phyloP scores from a whole-genome alignment of 2,113 vertebrate genomes.

The Spermophilus dauricus region DNA sequence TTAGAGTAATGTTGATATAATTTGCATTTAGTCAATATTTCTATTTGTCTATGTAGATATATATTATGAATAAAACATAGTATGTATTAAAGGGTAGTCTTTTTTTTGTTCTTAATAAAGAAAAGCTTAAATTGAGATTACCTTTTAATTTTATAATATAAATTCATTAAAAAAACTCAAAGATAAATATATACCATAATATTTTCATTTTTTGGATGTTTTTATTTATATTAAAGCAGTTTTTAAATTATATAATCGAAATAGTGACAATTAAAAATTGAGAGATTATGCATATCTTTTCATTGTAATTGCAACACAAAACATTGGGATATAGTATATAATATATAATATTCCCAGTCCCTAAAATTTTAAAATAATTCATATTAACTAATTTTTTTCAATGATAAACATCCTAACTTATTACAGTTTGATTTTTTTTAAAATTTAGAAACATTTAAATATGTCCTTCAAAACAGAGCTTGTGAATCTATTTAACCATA shows the following conservation, averaged over 20 bases:
- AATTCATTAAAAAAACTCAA: not conserved
- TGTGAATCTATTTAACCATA: not conserved
- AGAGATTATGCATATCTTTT: not conserved
- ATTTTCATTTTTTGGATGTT: not conserved
- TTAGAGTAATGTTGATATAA: not conserved
- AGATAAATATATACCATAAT: not conserved
- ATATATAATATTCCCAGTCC: not conserved
- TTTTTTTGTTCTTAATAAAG: not conserved
- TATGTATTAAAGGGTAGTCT: not conserved
- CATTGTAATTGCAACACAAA: not conserved
- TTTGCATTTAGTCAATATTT: not conserved
- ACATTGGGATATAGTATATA: fast-evolving
- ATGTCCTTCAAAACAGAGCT: not conserved
- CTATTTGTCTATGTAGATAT: not conserved
- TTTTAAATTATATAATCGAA: not conserved
- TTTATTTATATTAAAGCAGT: not conserved
- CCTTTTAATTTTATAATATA: not conserved
- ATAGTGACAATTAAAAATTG: not conserved
- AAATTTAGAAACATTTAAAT: not conserved
- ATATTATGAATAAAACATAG: not conserved
- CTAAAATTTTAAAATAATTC: not conserved
- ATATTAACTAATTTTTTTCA: not conserved
- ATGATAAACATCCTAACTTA: not conserved
- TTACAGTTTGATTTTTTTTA: not conserved
- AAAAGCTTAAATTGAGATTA: not conserved